These are phyloP conservation scores for Trachelipus rathkii DNA, from an alignment of 1,140 invertebrate genomes.

Conservation along the genomic window DNA sequence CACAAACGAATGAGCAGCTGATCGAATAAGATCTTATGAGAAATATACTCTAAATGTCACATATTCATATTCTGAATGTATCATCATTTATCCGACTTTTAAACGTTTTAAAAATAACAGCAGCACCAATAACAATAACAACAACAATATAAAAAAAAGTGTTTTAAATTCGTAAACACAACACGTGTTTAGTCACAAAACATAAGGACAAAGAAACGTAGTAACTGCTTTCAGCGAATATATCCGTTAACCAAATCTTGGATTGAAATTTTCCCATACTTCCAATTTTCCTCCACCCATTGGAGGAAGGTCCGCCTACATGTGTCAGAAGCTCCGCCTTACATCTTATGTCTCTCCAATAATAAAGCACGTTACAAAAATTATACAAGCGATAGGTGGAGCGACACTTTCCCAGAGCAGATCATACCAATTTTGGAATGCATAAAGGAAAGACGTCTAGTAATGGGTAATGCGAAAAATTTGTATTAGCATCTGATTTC, in stretches of 20 bases:
- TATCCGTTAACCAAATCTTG: conserved; percentile 10
- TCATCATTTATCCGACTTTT: no score
- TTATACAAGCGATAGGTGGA: background rate
- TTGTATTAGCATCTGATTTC: background rate
- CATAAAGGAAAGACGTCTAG: background rate
- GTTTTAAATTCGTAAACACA: background rate
- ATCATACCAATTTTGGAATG: background rate
- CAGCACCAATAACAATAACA: no score
- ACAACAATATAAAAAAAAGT: background rate
- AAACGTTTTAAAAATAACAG: no score
- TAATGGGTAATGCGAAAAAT: background rate
- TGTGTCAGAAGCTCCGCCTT: background rate
- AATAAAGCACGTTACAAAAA: background rate
- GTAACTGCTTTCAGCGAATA: background rate
- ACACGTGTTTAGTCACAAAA: conserved; percentile 7
- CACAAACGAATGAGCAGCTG: no score
- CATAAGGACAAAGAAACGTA: background rate
- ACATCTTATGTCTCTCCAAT: background rate
- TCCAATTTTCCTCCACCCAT: background rate
- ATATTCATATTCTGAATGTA: no score
- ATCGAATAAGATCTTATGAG: no score
- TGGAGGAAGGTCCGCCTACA: background rate
- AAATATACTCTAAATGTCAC: no score
- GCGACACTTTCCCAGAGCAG: background rate
- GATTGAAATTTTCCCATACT: background rate